Evolutionary conservation across 2,113 vertebrate species (phyloP).

Genomic region (Amazona guildingii): DNA sequence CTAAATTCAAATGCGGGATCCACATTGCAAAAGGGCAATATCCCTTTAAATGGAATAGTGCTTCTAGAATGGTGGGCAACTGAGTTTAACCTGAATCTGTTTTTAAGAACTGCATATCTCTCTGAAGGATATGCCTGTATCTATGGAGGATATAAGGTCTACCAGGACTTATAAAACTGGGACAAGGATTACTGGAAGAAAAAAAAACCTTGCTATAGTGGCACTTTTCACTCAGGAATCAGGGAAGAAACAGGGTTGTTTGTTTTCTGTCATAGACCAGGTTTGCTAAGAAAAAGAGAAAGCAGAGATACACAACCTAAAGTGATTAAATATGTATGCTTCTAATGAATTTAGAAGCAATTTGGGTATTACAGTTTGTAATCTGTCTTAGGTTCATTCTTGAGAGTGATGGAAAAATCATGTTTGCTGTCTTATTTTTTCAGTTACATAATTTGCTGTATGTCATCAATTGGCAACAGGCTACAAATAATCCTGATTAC

Average conservation of each 20-base stretch:
- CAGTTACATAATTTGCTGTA: neutral
- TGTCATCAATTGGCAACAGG: neutral
- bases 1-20: neutral
- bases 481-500: slow-evolving; percentile 4
- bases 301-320: neutral
- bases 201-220: neutral
- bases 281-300: neutral
- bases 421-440: neutral
- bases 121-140: neutral
- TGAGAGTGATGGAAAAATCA: neutral
- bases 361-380: neutral
- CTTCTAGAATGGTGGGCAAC: neutral
- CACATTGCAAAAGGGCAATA: neutral
- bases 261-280: neutral
- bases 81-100: neutral
- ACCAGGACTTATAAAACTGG: neutral
- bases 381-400: neutral
- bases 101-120: neutral
- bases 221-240: neutral
- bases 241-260: neutral
- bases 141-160: neutral
- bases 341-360: neutral
- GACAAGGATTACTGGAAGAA: neutral
- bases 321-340: neutral
- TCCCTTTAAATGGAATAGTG: neutral